These are phyloP conservation scores for Xiphorhynchus elegans DNA, from an alignment of 2,113 vertebrate genomes.

Conservation along the genomic window DNA sequence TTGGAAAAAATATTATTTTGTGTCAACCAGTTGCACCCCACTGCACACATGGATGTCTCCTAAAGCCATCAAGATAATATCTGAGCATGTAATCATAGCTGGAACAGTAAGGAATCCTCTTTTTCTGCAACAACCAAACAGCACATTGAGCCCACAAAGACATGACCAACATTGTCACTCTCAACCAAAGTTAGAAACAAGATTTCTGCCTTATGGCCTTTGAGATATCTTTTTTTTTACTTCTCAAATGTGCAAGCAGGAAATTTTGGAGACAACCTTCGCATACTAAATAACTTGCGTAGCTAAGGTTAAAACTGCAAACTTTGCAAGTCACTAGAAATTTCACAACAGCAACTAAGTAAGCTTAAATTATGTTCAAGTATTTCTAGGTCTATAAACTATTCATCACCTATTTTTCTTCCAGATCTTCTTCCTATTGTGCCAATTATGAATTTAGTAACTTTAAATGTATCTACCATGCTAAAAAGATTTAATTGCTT, in stretches of 20 bases:
- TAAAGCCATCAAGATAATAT: slow-evolving; percentile 75
- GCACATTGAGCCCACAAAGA: slow-evolving; percentile 62
- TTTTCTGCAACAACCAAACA: slow-evolving; percentile 57
- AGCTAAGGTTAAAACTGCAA: neutral
- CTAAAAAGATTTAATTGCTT: neutral
- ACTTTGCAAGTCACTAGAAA: neutral
- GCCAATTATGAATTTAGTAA: neutral
- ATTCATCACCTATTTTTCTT: neutral
- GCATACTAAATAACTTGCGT: neutral
- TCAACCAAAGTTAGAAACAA: slow-evolving; percentile 40
- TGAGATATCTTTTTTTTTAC: neutral
- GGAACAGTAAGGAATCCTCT: slow-evolving; percentile 70
- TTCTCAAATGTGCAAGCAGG: neutral
- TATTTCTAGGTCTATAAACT: neutral
- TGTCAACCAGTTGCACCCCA: slow-evolving; percentile 73
- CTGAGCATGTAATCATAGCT: slow-evolving; percentile 72
- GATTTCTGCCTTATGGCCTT: slow-evolving; percentile 48
- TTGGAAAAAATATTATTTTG: slow-evolving; percentile 72
- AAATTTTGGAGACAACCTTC: neutral
- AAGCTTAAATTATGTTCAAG: neutral
- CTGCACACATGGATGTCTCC: slow-evolving; percentile 68
- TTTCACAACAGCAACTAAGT: neutral
- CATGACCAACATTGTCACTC: slow-evolving; percentile 41
- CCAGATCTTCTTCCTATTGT: neutral
- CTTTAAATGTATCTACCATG: neutral